Conservation (phyloP, 1,140 invertebrate genomes). For the Listronotus bonariensis region DNA sequence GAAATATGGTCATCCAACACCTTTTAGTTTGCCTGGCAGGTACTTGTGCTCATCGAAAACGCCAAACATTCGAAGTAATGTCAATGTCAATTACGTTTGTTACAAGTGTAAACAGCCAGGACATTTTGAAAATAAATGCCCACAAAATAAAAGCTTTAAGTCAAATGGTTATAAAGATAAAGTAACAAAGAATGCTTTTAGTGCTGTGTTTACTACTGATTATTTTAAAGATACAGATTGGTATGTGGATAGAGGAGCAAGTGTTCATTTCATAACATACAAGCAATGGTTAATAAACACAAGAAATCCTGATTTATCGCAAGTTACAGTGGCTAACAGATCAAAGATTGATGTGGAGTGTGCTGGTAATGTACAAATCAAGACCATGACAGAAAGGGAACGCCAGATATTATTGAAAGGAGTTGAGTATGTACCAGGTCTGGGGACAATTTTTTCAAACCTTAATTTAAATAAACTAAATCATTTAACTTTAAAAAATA, state of each 20-base stretch:
- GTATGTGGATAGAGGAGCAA: constrained; percentile 46
- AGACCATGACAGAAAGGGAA: background rate
- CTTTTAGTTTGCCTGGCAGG: too few relatives aligned
- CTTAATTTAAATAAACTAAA: too few relatives aligned
- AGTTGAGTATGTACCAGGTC: constrained; percentile 13
- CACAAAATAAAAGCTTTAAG: background rate
- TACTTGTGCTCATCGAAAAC: too few relatives aligned
- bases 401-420: background rate
- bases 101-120: constrained; percentile 32
- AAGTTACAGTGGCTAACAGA: constrained; percentile 29
- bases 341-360: constrained; percentile 12
- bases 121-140: constrained; percentile 23
- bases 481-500: too few relatives aligned
- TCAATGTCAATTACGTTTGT: constrained; percentile 18
- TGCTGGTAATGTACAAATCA: constrained; percentile 13
- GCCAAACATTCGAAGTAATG: too few relatives aligned
- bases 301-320: background rate
- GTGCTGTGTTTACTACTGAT: constrained; percentile 32
- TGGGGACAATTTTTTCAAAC: too few relatives aligned
- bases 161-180: too few relatives aligned
- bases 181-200: too few relatives aligned
- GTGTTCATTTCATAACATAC: constrained; percentile 42
- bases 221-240: constrained; percentile 39
- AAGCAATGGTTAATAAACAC: constrained; percentile 34
- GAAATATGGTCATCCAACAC: too few relatives aligned